Conservation (phyloP, 1,140 invertebrate genomes). For the Bombus waltoni region DNA sequence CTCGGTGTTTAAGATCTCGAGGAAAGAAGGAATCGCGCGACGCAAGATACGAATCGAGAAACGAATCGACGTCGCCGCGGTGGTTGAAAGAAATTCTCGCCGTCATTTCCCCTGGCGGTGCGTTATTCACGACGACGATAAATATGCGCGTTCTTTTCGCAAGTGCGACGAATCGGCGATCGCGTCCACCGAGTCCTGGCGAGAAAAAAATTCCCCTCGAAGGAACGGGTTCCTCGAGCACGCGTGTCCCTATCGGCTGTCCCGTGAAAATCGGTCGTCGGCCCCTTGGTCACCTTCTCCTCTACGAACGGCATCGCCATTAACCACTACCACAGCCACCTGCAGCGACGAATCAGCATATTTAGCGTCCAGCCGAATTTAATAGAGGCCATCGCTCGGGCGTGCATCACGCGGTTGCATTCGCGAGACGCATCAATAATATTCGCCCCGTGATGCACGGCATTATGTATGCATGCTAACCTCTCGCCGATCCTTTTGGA, state of each 20-base stretch:
- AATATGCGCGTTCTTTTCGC: slow-evolving; percentile 64
- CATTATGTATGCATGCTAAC: slow-evolving; percentile 18
- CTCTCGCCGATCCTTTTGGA: slow-evolving; percentile 8
- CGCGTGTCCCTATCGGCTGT: slow-evolving; percentile 50
- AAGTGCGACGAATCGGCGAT: slow-evolving; percentile 66
- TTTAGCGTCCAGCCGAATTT: slow-evolving; percentile 70
- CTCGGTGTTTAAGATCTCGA: not conserved
- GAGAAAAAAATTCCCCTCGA: slow-evolving; percentile 39
- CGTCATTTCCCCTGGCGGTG: not conserved
- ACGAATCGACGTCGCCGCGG: slow-evolving; percentile 11
- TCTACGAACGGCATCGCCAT: slow-evolving; percentile 33
- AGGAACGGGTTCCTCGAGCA: slow-evolving; percentile 46
- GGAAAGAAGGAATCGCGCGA: not conserved
- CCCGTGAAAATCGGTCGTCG: slow-evolving; percentile 64
- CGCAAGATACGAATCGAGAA: slow-evolving; percentile 16
- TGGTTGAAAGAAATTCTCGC: not conserved
- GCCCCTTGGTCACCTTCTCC: slow-evolving; percentile 35
- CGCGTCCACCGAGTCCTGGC: slow-evolving; percentile 29
- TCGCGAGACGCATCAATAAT: slow-evolving; percentile 65
- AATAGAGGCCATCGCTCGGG: slow-evolving; percentile 59
- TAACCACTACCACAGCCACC: slow-evolving; percentile 62
- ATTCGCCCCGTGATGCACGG: slow-evolving; percentile 38
- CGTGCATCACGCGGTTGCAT: slow-evolving; percentile 49
- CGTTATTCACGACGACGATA: slow-evolving; percentile 67
- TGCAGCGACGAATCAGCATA: slow-evolving; percentile 71